phyloP scores from a whole-genome alignment of 1,140 invertebrate species.

The Lepidotrigona ventralis region DNA sequence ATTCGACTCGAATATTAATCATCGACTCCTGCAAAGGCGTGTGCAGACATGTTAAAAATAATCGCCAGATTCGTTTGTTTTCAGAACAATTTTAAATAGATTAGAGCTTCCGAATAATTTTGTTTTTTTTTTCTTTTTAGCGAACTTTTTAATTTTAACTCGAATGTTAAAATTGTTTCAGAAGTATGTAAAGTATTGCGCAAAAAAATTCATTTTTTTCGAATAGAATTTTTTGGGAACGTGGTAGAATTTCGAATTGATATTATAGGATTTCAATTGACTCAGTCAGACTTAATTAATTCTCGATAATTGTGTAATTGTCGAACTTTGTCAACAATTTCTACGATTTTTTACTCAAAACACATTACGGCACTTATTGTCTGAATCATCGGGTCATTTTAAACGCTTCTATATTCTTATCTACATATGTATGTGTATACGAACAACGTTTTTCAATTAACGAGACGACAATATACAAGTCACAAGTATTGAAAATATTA shows the following conservation, averaged over 20 bases:
- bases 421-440: not conserved
- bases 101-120: not conserved
- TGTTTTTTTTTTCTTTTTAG: not conserved
- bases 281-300: not conserved
- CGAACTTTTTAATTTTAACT: no score
- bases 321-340: not conserved
- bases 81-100: not conserved
- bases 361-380: not conserved
- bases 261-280: not conserved
- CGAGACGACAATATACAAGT: not conserved
- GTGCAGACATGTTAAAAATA: constrained; percentile 22
- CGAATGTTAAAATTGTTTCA: not conserved
- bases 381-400: not conserved
- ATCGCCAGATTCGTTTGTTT: constrained; percentile 3
- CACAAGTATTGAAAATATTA: not conserved
- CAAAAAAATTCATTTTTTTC: not conserved
- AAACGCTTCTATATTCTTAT: not conserved
- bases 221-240: not conserved
- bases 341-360: not conserved
- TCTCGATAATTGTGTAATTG: not conserved
- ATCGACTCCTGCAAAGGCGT: not conserved
- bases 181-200: not conserved
- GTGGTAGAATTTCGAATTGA: not conserved
- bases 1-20: not conserved
- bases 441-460: not conserved